Base-by-base conservation (phyloP, 2,888 invertebrate genomes). In the Noctua pronuba region DNA sequence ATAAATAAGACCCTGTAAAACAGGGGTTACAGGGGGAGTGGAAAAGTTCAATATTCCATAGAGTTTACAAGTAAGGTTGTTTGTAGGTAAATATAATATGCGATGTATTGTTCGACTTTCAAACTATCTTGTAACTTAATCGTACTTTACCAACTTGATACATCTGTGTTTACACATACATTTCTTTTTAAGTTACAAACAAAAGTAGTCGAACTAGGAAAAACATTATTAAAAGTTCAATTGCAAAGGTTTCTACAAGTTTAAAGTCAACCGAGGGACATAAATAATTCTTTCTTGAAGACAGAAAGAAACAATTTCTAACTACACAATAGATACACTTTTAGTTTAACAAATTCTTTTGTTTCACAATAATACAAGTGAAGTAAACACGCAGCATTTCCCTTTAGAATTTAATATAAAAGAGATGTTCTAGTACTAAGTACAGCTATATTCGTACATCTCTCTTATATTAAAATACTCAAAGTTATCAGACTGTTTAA, bases 161-260 rank as follows among this genome's bases (percentile, higher is more conserved):
- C n/a, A 69, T 24, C 1, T 58, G 21, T 21, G 18, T 49, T 49
- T 52, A 41, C 38, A 60, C 28, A 16, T 11, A n/a, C 6, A 11
- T 13, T 38, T 31, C 31, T 41, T 41, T 46, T 13, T 7, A 69
- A 65, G 55, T 70, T 71, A 41, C 21, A 41, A 82, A 67, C 18
- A 77, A 70, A 60, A 35, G n/a, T 46, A 35, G 52, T 44, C 16
- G 8, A 82, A 82, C 55, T 35, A 44, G 8, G 70, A 49, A 82
- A 60, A 78, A 44, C 66, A 65, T 38, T 35, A 44, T 44, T 66
- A 41, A n/a, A 77, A 83, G 62, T 83, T 72, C 6, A 67, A 82
- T 62, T 71, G 71, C 41, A 62, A 68, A 71, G 35, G 24, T 49
- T 80, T 35, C 16, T 1, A 41, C 41, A 38, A 66, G 31, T 52